These are phyloP conservation scores for Cantharis nigra DNA, from an alignment of 2,888 invertebrate genomes.

Conservation along the genomic window DNA sequence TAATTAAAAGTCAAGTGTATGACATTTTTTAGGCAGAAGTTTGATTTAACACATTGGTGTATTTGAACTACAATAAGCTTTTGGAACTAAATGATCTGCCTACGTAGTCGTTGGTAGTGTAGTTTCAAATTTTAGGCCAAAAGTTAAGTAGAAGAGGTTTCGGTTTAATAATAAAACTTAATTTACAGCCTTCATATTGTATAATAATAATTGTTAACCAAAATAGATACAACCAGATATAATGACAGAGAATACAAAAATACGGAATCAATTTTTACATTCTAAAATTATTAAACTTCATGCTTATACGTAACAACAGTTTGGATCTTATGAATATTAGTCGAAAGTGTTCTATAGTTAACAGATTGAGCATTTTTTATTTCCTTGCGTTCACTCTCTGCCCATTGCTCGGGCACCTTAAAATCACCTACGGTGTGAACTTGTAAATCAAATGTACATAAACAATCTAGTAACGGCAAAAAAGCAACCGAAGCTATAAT, in stretches of 20 bases:
- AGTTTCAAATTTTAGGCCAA: too few species aligned
- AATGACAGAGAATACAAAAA: neutral
- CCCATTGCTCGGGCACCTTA: slow-evolving; percentile 88
- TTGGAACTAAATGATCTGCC: too few species aligned
- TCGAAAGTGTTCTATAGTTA: slow-evolving; percentile 88
- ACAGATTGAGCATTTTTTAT: slow-evolving; percentile 92
- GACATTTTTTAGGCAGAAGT: neutral
- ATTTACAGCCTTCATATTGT: neutral
- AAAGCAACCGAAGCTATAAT: slow-evolving; percentile 95
- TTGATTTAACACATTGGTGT: too few species aligned
- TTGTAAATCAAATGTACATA: slow-evolving; percentile 93
- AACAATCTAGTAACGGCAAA: slow-evolving; percentile 88
- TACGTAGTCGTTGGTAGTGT: too few species aligned
- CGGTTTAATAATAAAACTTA: neutral
- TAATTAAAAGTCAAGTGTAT: neutral
- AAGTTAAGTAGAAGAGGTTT: too few species aligned
- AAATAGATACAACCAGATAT: neutral
- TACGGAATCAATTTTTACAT: neutral
- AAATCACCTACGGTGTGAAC: slow-evolving; percentile 86
- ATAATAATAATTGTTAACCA: neutral
- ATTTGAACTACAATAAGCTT: too few species aligned
- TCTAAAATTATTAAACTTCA: slow-evolving; percentile 50
- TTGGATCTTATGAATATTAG: slow-evolving; percentile 92
- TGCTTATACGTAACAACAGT: slow-evolving; percentile 93
- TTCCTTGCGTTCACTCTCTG: slow-evolving; percentile 83